Evolutionary conservation across 2,113 vertebrate genomes (phyloP), one percentile per base, ranked within the genome.

Genomic region (Crocuta crocuta): DNA sequence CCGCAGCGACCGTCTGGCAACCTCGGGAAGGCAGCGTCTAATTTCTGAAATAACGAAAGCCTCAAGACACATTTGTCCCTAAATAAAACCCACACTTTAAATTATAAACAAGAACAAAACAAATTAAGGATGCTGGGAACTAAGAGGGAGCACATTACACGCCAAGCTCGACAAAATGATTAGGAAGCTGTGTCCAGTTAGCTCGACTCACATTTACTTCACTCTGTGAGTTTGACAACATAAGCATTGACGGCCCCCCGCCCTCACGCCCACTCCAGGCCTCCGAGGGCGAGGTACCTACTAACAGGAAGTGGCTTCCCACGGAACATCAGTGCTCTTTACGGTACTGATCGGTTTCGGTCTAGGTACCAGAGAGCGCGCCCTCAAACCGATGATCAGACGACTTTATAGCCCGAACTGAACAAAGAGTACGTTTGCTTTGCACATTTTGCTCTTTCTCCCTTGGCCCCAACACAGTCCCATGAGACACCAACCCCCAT

Each of bases 21-120:
- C 79, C 94, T 92, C 83, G 12, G 73, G 86, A 76, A 74, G 17
- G 35, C 35, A 35, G 0, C 9, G n/a, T 58, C 39, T 96, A 70
- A 84, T 89, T 95, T 94, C 89, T 61, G 31, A 87, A 95, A 79
- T 65, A 71, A 92, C 43, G 83, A 70, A 97, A 97, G 45, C 89
- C 95, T 92, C 74, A n/a, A 96, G 94, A 94, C 92, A 92, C 24
- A 70, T 76, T 94, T 71, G 70, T 82, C 90, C 74, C 65, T 70
- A 53, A 91, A 89, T 70, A 96, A 95, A 94, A 96, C 48, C 87
- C 88, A 92, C 82, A 15, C 82, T 94, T 94, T 89, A 89, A 95
- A 94, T 83, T 89, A 95, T 66, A 97, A 94, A 92, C 88, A 95
- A 92, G 97, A 97, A 92, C 91, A 95, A 94, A 96, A 95, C 95